Evolutionary conservation across 2,797 vertebrate genomes (phyloP), one percentile per base, ranked within the genome.

Genomic region (Aselliscus stoliczkanus): DNA sequence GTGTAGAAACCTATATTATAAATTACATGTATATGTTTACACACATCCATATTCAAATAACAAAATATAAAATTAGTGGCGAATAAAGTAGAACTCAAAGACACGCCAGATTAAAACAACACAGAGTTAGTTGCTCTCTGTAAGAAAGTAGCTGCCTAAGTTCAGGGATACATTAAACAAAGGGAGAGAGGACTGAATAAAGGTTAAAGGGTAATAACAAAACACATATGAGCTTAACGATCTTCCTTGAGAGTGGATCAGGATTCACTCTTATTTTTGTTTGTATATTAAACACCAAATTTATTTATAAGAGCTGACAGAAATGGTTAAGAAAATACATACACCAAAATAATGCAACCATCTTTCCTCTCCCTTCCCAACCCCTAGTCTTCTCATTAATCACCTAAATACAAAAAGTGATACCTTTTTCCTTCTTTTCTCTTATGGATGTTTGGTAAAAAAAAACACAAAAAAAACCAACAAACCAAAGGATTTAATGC

Each of bases 241-340:
- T 91, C 70, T 94, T 93, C 34, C 69, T 75, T 62, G 50, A 96
- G 72, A 97, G 84, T 64, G 47, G 12, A 47, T 90, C 31, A 84
- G 17, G 47, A 83, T 4, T 42, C 90, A 31, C 13, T 92, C 50
- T 85, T 92, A 92, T 58, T 96, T 90, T 70, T 88, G 20, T 85
- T 90, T 70, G 17, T 39, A 93, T 85, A 75, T 82, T 95, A 83
- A 94, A 93, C 39, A 86, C 2, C 39, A 95, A 77, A 85, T 52
- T 67, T 83, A 89, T 85, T 88, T 75, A 77, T 47, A 89, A 88
- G 39, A 27, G 21, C 14, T 82, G 50, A 31, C 76, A 79, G 37
- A 94, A 92, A 29, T 62, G 42, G 60, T 83, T 86, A 93, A 79
- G 42, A 81, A 62, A 88, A 80, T 90, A 80, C 21, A 90, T 11